Base-by-base conservation (phyloP, 2,888 invertebrate genomes). In the Exephanes ischioxanthus region DNA sequence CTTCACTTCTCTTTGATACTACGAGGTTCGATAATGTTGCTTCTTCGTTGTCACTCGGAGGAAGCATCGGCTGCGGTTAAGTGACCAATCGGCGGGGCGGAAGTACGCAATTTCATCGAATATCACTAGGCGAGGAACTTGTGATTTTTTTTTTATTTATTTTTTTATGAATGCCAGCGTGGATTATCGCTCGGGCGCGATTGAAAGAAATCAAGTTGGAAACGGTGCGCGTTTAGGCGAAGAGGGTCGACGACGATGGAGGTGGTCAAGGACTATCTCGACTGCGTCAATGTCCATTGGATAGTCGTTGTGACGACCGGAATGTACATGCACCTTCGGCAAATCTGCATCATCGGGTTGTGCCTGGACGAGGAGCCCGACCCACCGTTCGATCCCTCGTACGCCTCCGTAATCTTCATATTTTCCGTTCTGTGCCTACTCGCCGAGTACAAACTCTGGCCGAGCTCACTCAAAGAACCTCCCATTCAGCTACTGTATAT, bases 371-470 rank as follows among this genome's bases (percentile, higher is more conserved):
- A 92, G 0, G 89, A 87, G 2, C 84, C 51, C 22, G 80, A 58
- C 55, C 83, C 89, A 41, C 88, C 91, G 0, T 93, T 93, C 61
- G 92, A 93, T 88, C 90, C 93, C 0, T 92, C 93, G 1, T 93
- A 92, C 48, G 91, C 94, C 0, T 93, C 94, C 0, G 85, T 91
- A 4, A 88, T 94, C 51, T 94, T 94, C 83, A 88, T 92, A 2
- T 91, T 94, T 72, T 93, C 94, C 4, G 91, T 91, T 33, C 86
- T 94, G 7, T 94, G 93, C 45, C 87, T 94, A 1, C 81, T 94
- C 30, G 94, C 94, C 3, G 94, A 94, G 67, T 94, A 94, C 80
- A 92, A 88, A 87, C 89, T 94, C 3, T 94, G 94, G 94, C 94
- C 94, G 0, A 89, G 90, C 75, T 92, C 94, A 0, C 87, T 94